A percentile compares a stretch with the other conserved stretches of the same genome.
phyloP scores from a whole-genome alignment of 2,113 vertebrate genomes.

The Eudyptes chrysolophus region DNA sequence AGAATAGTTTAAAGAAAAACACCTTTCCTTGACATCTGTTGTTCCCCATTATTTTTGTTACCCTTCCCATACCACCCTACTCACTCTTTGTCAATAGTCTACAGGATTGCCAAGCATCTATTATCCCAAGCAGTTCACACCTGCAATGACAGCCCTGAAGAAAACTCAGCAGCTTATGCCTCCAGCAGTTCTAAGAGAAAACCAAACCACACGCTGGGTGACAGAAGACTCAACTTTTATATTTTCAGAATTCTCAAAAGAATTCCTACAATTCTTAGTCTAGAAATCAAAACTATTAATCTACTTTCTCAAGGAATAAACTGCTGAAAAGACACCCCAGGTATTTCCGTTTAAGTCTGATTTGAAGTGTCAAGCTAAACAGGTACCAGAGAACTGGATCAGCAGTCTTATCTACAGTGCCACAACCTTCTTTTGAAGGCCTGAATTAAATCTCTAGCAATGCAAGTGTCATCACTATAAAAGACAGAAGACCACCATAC shows the following conservation, averaged over 20 bases:
- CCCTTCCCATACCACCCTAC: not conserved
- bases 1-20: not conserved
- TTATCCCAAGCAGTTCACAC: not conserved
- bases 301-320: not conserved
- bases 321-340: not conserved
- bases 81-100: not conserved
- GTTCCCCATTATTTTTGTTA: not conserved
- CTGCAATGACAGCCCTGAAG: not conserved
- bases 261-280: not conserved
- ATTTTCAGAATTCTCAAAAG: not conserved
- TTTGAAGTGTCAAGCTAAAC: not conserved
- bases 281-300: not conserved
- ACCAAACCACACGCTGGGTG: not conserved
- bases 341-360: not conserved
- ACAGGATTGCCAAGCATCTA: not conserved
- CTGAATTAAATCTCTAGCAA: not conserved
- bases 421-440: not conserved
- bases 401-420: not conserved
- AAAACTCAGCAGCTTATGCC: not conserved
- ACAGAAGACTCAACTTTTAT: not conserved
- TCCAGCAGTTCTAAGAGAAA: not conserved
- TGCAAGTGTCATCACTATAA: not conserved
- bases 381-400: not conserved
- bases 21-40: not conserved
- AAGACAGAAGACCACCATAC: not conserved